Percentiles rank a stretch among this genome's conserved stretches.
Conservation (phyloP, 2,113 vertebrate genomes). For the Geococcyx californianus region DNA sequence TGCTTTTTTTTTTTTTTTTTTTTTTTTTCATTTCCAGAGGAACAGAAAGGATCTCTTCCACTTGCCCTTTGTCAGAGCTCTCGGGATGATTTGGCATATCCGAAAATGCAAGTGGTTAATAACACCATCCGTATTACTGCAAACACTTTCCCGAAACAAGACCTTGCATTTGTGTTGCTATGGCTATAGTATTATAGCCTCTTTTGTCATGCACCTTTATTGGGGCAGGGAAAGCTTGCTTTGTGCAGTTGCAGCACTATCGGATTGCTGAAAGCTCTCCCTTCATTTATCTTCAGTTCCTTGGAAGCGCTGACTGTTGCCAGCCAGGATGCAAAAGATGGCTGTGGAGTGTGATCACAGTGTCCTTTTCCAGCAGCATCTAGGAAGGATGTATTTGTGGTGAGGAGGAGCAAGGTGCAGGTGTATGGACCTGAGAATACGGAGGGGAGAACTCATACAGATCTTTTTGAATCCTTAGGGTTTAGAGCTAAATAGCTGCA, state of each 20-base stretch:
- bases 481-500: background rate
- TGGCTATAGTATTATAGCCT: background rate
- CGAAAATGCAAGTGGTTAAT: background rate
- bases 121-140: background rate
- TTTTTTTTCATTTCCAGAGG: background rate
- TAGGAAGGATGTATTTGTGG: background rate
- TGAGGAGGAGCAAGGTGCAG: background rate
- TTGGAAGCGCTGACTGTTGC: background rate
- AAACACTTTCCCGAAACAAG: background rate
- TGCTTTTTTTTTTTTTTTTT: too few relatives aligned
- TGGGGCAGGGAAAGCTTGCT: background rate
- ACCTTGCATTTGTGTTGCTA: background rate
- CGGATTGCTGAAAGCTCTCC: background rate
- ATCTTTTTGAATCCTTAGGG: background rate
- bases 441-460: fast-evolving
- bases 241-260: background rate
- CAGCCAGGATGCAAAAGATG: background rate
- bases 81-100: background rate
- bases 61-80: background rate
- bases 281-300: background rate
- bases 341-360: fast-evolving
- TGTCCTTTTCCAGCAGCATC: background rate
- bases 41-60: background rate
- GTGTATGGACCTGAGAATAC: background rate
- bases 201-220: fast-evolving